A percentile compares a stretch with the other conserved stretches of the same genome.
Evolutionary conservation across 2,888 invertebrate species (phyloP).

Genomic region (Leptopilina drosophilae): DNA sequence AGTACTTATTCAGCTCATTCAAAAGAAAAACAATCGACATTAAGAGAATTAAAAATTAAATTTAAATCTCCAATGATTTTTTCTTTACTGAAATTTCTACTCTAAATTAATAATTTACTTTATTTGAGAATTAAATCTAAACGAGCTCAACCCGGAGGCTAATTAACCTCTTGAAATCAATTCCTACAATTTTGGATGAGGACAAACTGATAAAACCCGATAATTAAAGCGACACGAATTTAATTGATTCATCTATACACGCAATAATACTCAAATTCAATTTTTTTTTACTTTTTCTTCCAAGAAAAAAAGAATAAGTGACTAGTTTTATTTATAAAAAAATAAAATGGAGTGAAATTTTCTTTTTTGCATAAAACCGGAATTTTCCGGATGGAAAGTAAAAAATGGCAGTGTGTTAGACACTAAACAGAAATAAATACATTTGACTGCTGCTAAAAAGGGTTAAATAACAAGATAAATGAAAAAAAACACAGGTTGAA

Average conservation of each 20-base stretch:
- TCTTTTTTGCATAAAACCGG: too few relatives aligned
- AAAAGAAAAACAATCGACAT: not conserved
- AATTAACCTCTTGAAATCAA: constrained; percentile 17
- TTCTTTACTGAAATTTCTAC: not conserved
- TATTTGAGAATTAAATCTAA: constrained; percentile 5
- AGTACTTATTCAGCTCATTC: not conserved
- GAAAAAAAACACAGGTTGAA: constrained; percentile 36
- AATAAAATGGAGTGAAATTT: too few relatives aligned
- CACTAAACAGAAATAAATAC: not conserved
- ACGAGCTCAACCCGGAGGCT: not conserved
- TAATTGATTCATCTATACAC: not conserved
- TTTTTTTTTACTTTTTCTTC: too few relatives aligned
- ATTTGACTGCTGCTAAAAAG: not conserved
- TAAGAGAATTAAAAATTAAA: not conserved
- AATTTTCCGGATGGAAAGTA: too few relatives aligned
- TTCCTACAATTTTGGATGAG: not conserved
- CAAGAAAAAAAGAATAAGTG: too few relatives aligned
- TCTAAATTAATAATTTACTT: not conserved
- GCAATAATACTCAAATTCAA: too few relatives aligned
- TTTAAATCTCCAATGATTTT: not conserved
- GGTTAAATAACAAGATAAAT: constrained; percentile 7
- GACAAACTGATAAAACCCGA: not conserved
- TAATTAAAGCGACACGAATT: not conserved
- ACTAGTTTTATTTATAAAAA: too few relatives aligned
- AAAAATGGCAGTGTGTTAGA: too few relatives aligned